Evolutionary conservation across 2,888 invertebrate genomes (phyloP), one percentile per base, ranked within the genome.

Genomic region (Koerneria pararmatus): DNA sequence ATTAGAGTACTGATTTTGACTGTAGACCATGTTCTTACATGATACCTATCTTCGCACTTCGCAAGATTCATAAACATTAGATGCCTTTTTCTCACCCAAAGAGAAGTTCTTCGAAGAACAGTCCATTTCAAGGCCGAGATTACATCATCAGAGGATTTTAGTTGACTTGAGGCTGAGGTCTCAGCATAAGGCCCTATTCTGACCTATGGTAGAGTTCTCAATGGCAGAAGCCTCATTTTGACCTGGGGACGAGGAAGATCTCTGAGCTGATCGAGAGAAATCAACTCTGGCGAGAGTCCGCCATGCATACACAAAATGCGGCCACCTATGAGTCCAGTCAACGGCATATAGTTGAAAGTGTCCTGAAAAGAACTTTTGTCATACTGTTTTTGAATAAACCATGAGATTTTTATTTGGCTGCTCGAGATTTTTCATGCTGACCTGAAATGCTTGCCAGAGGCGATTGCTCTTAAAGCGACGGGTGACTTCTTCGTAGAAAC

Each of bases 301-400:
- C 80, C 80, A 64, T 80, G 80, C 78, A 78, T 78, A 64, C 74
- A 78, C 8, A 78, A 71, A 49, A 80, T 78, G 27, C 74, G 71
- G 19, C 72, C 74, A 29, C 76, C 78, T 53, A 78, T 78, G 41
- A 80, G 69, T 8, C 74, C 80, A 61, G 70, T 69, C 57, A 79
- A 68, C 1, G 80, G 80, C 79, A 80, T 78, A 76, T 76, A 78
- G 70, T 77, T 78, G 74, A 80, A 80, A 0, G 78, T 72, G 57
- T 79, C 78, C 69, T 76, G 68, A 57, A 63, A 37, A 6, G n/a
- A 24, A 6, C 15, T 24, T 19, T 4, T 19, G 22, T 60, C 46
- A 60, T 46, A 19, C n/a, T 37, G 15, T 11, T 32, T 64, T 6
- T n/a, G 19, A 56, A 48, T 5, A 51, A 32, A 27, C n/a, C n/a